Evolutionary conservation across 2,888 invertebrate species (phyloP).

Genomic region (Dichetophora obliterata): DNA sequence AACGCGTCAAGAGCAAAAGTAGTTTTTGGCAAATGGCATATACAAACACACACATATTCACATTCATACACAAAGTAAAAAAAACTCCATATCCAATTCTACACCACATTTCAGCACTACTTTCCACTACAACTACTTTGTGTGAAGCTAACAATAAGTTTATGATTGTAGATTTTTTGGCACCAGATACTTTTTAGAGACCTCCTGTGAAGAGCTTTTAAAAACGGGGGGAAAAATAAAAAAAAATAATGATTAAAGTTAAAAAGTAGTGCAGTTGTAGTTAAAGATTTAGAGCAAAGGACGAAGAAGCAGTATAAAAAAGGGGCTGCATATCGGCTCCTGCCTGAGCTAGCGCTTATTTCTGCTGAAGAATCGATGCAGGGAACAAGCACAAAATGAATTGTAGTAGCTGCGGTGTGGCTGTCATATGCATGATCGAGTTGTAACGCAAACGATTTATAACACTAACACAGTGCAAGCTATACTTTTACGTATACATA

Average conservation of each 20-base stretch:
- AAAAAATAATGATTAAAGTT: slow-evolving; percentile 1
- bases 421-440: slow-evolving; percentile 42
- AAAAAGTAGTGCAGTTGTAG: not conserved
- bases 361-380: not conserved
- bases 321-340: not conserved
- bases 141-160: not conserved
- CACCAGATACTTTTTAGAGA: not conserved
- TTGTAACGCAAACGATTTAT: slow-evolving; percentile 40
- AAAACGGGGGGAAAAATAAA: not conserved
- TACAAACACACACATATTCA: not conserved
- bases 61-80: not conserved
- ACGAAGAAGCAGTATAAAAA: not conserved
- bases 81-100: not conserved
- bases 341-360: too few relatives aligned
- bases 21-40: not conserved
- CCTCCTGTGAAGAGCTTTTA: not conserved
- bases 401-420: slow-evolving; percentile 28
- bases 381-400: not conserved
- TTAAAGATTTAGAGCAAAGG: not conserved
- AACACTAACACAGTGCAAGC: slow-evolving; percentile 5
- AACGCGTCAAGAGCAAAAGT: not conserved
- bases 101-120: not conserved
- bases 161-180: not conserved
- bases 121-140: too few relatives aligned
- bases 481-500: too few relatives aligned